These are phyloP conservation scores for Xenus cinereus DNA, from an alignment of 2,113 vertebrate species.

Conservation along the genomic window DNA sequence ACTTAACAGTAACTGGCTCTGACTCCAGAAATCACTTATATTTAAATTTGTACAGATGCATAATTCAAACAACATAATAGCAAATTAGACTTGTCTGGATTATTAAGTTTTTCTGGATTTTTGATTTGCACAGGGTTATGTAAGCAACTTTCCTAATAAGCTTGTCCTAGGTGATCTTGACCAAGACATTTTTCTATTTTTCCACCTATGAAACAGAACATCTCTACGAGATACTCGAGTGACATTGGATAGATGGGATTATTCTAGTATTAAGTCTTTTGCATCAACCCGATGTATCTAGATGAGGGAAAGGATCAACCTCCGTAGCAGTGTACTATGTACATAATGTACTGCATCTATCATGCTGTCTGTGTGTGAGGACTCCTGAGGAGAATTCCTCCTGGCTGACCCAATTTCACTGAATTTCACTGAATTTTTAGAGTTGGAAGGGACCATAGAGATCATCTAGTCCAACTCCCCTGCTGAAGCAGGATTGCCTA, in stretches of 20 bases:
- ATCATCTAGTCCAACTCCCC: too few relatives aligned
- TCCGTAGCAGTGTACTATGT: fast-evolving
- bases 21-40: neutral
- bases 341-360: neutral
- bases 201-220: neutral
- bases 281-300: neutral
- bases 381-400: neutral
- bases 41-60: neutral
- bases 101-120: neutral
- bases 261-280: neutral
- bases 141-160: neutral
- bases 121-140: neutral
- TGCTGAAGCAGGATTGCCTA: too few relatives aligned
- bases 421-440: too few relatives aligned
- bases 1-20: neutral
- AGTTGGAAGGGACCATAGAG: too few relatives aligned
- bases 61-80: neutral
- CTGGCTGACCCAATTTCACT: neutral
- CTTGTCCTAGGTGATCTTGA: neutral
- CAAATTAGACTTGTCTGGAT: neutral
- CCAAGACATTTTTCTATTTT: neutral
- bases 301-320: neutral
- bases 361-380: neutral
- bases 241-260: fast-evolving
- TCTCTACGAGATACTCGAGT: neutral